Evolutionary conservation across 2,888 invertebrate genomes (phyloP).

Genomic region (Trichopria drosophilae): DNA sequence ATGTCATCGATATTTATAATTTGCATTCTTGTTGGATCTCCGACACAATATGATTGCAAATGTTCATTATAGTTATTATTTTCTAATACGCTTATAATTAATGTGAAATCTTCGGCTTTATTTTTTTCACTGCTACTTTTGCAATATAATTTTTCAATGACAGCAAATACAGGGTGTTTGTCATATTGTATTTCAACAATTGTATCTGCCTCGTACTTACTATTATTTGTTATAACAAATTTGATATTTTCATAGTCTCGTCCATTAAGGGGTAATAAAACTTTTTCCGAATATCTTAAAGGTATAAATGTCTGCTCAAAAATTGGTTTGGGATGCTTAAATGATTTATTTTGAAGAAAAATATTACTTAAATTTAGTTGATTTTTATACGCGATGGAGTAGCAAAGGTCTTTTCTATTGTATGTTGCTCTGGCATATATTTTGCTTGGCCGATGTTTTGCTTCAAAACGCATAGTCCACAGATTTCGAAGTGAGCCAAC

Average conservation of each 20-base stretch:
- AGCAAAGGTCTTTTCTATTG: not conserved
- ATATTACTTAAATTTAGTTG: conserved; percentile 1
- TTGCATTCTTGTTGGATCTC: not conserved
- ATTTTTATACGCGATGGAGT: not conserved
- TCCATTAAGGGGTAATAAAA: not conserved
- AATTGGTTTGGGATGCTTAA: not conserved
- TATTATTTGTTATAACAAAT: too few species aligned
- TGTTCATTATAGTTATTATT: not conserved
- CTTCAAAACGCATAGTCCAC: conserved; percentile 38
- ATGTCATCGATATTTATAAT: not conserved
- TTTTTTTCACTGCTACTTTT: not conserved
- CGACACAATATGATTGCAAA: not conserved
- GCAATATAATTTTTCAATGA: not conserved
- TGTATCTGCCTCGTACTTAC: conserved; percentile 1
- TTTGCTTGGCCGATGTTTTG: conserved; percentile 33
- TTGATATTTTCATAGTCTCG: not conserved
- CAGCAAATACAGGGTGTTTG: conserved; percentile 2
- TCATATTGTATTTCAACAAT: not conserved
- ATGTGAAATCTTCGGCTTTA: not conserved
- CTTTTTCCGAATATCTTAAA: not conserved
- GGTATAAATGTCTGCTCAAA: not conserved
- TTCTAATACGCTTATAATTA: conserved; percentile 7
- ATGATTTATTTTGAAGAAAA: not conserved
- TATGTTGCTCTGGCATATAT: conserved; percentile 5
- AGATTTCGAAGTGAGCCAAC: conserved; percentile 33